Percentiles rank a stretch among this genome's conserved stretches.
phyloP scores from a whole-genome alignment of 2,113 vertebrate species.

The Microtus oregoni region DNA sequence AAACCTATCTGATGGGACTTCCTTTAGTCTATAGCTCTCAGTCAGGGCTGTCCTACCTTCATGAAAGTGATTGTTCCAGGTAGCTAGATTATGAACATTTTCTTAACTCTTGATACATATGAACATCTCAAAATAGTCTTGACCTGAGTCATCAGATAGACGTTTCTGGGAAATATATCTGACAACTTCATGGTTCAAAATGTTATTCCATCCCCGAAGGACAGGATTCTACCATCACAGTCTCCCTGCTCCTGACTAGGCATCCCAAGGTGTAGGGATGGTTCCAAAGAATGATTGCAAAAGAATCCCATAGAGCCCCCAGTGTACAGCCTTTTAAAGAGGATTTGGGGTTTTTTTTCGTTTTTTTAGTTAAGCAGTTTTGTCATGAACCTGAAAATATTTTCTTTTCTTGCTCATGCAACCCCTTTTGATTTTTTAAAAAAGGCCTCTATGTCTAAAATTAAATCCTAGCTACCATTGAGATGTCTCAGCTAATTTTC shows the following conservation, averaged over 20 bases:
- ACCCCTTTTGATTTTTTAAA: slow-evolving; percentile 30
- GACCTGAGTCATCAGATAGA: background rate
- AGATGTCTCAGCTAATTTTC: slow-evolving; percentile 51
- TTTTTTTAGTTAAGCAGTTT: slow-evolving; percentile 27
- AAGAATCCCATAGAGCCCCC: background rate
- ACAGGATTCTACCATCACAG: background rate
- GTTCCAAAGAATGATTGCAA: background rate
- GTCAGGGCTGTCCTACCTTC: background rate
- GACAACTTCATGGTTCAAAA: slow-evolving; percentile 3
- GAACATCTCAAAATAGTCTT: slow-evolving; percentile 28
- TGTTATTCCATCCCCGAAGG: background rate
- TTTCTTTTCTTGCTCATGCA: slow-evolving; percentile 31
- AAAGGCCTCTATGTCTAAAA: slow-evolving; percentile 50
- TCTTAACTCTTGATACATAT: slow-evolving; percentile 49
- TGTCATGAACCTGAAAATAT: slow-evolving; percentile 41
- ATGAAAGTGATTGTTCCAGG: background rate
- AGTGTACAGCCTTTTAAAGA: background rate
- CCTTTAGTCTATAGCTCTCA: background rate
- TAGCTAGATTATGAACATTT: slow-evolving; percentile 29
- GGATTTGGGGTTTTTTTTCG: background rate
- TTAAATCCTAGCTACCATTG: slow-evolving; percentile 44
- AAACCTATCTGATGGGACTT: background rate
- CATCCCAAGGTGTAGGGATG: background rate
- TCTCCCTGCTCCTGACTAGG: background rate
- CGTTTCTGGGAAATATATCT: slow-evolving; percentile 43